Conservation (phyloP, 1,140 invertebrate genomes). For the Tetraneura akinire region DNA sequence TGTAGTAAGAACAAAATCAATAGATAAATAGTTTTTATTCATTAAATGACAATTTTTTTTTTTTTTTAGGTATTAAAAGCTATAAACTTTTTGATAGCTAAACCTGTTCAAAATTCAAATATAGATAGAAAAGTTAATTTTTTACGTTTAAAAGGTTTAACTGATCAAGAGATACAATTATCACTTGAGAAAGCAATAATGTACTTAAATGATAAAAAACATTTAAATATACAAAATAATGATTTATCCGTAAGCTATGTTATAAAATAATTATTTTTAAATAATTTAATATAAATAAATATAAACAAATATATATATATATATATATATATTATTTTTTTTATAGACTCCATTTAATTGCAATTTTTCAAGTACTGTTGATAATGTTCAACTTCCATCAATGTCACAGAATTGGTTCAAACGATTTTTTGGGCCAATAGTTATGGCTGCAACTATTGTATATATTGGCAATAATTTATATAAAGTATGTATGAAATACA, state of each 20-base stretch:
- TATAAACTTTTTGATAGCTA: not conserved
- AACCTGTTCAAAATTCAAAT: not conserved
- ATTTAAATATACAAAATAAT: not conserved
- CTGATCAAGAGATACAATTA: constrained; percentile 5
- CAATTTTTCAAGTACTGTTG: not conserved
- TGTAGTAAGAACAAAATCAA: not conserved
- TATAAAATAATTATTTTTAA: too few species aligned
- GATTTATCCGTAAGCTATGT: not conserved
- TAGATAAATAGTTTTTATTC: not conserved
- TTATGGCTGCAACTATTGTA: not conserved
- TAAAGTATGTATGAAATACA: not conserved
- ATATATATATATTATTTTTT: not conserved
- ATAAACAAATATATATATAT: too few species aligned
- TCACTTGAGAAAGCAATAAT: not conserved
- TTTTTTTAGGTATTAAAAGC: constrained; percentile 28
- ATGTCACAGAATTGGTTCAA: not conserved
- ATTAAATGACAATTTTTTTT: not conserved
- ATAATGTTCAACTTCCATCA: not conserved
- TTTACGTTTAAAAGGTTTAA: constrained; percentile 11
- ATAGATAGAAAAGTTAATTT: not conserved
- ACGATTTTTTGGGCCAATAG: constrained; percentile 7
- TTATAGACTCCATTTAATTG: not conserved
- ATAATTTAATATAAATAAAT: too few species aligned
- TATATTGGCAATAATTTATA: constrained; percentile 16
- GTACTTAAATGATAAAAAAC: too few species aligned